These are phyloP conservation scores for Drosophila lacteicornis DNA, from an alignment of 1,140 invertebrate genomes.

Conservation along the genomic window DNA sequence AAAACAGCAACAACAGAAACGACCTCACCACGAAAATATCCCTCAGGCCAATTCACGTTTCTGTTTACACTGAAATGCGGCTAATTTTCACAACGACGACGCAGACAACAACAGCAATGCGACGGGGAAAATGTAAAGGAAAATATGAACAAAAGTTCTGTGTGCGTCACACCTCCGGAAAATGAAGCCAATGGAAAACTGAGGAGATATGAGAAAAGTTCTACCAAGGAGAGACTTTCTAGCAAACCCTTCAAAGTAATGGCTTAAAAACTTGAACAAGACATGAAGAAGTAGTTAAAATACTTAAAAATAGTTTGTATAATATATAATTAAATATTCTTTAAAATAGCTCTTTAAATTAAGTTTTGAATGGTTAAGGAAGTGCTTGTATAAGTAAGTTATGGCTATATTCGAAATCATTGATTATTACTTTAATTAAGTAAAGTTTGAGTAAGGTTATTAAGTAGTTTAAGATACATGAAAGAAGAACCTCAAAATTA, in stretches of 20 bases:
- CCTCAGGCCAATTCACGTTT: constrained; percentile 61
- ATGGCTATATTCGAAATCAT: too few relatives aligned
- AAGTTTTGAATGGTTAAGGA: neutral
- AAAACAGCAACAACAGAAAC: constrained; percentile 42
- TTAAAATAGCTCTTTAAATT: neutral
- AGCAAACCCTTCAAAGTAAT: constrained; percentile 2
- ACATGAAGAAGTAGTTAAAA: neutral
- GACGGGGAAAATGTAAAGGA: constrained; percentile 52
- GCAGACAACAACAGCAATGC: constrained; percentile 31
- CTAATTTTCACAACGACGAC: constrained; percentile 66
- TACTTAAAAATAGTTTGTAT: too few relatives aligned
- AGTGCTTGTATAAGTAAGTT: neutral
- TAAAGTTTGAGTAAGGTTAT: neutral
- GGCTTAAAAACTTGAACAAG: neutral
- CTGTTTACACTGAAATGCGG: constrained; percentile 61
- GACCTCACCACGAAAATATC: constrained; percentile 33
- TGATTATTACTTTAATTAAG: too few relatives aligned
- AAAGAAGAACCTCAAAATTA: too few relatives aligned
- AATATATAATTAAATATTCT: neutral
- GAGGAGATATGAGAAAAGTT: constrained; percentile 5
- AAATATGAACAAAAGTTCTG: constrained; percentile 52
- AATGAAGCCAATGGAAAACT: constrained; percentile 31
- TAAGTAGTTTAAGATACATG: too few relatives aligned
- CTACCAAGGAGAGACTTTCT: neutral
- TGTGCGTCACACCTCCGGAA: constrained; percentile 53